These are phyloP conservation scores for Ctenosaura bakeri DNA, from an alignment of 2,797 vertebrate species.

Conservation along the genomic window DNA sequence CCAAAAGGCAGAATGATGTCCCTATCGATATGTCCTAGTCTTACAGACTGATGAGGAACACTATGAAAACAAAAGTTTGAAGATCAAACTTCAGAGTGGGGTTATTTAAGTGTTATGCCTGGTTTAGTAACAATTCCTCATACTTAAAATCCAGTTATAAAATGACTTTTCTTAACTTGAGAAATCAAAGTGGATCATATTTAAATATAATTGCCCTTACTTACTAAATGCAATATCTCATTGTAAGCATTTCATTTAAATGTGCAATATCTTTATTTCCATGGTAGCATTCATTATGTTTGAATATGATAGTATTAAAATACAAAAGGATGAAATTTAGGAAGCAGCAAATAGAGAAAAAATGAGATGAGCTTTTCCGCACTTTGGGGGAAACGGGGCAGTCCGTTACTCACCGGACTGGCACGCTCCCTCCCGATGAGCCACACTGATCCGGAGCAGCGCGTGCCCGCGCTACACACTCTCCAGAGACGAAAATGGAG, in stretches of 20 bases:
- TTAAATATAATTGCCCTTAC: background rate
- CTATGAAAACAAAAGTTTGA: background rate
- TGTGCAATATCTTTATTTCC: background rate
- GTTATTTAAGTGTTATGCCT: background rate
- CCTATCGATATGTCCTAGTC: background rate
- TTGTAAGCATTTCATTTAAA: constrained; percentile 11
- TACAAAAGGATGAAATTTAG: constrained; percentile 1
- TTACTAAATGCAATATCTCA: background rate
- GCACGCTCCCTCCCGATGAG: too few species aligned
- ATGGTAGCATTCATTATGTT: background rate
- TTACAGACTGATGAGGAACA: background rate
- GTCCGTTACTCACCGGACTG: too few species aligned
- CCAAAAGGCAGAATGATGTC: background rate
- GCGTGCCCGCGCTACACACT: too few species aligned
- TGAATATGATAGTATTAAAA: background rate
- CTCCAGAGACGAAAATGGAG: too few species aligned
- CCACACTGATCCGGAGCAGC: too few species aligned
- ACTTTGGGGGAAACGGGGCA: too few species aligned
- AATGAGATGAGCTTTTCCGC: background rate
- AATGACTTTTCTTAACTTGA: background rate
- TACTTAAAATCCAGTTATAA: background rate
- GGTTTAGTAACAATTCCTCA: background rate
- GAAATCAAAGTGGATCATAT: background rate
- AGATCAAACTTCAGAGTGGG: background rate
- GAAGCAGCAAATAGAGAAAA: constrained; percentile 27